phyloP scores from a whole-genome alignment of 2,797 vertebrate species.

The Lepidocolaptes lacrymiger region DNA sequence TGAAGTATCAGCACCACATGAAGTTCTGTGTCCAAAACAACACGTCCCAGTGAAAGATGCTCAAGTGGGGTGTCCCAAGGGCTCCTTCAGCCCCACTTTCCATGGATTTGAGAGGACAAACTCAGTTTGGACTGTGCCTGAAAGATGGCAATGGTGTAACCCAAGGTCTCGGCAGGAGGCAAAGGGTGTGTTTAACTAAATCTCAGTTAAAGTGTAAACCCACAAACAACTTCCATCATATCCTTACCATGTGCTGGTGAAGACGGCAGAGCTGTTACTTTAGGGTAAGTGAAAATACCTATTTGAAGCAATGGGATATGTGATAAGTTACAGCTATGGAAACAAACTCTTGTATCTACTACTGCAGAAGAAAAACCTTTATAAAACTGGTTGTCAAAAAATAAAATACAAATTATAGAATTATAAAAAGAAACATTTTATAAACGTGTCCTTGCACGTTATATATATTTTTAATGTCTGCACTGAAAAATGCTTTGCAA shows the following conservation, averaged over 20 bases:
- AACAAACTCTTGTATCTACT: not conserved
- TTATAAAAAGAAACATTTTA: not conserved
- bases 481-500: not conserved
- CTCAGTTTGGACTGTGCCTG: not conserved
- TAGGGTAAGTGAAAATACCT: not conserved
- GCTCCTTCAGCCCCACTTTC: not conserved
- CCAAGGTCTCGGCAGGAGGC: not conserved
- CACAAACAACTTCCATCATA: not conserved
- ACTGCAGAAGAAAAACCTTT: not conserved
- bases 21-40: not conserved
- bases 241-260: not conserved
- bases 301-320: not conserved
- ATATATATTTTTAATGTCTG: not conserved
- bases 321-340: not conserved
- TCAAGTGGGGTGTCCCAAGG: no score
- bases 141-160: not conserved
- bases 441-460: not conserved
- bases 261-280: not conserved
- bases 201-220: not conserved
- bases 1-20: not conserved
- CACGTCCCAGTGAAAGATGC: not conserved
- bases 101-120: not conserved
- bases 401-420: not conserved
- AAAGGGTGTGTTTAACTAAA: not conserved
- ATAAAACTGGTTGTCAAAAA: not conserved